Percentiles rank a stretch among this genome's conserved stretches.
phyloP scores from a whole-genome alignment of 2,888 invertebrate species.

The Eupithecia centaureata region DNA sequence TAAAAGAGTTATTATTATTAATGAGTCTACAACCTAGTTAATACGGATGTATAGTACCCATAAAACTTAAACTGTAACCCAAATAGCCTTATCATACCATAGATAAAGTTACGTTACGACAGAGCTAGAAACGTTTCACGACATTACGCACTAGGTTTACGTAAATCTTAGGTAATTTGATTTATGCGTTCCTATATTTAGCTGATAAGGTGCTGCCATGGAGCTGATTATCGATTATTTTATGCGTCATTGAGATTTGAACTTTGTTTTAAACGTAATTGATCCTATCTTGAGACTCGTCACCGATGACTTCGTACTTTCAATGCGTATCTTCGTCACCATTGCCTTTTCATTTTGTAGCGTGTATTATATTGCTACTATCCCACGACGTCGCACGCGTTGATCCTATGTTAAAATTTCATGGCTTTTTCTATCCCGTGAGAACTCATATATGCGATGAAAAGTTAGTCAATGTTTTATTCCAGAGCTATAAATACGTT shows the following conservation, averaged over 20 bases:
- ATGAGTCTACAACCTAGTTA: not conserved
- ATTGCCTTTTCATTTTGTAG: not conserved
- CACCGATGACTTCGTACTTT: not conserved
- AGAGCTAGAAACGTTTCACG: conserved; percentile 18
- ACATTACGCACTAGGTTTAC: conserved; percentile 32
- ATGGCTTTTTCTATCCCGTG: too few species aligned
- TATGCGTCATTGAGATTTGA: not conserved
- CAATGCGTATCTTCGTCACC: not conserved
- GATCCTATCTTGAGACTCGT: not conserved
- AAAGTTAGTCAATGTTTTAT: too few species aligned
- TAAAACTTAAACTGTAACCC: conserved; percentile 9
- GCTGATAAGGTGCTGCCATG: conserved; percentile 23
- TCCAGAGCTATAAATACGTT: too few species aligned
- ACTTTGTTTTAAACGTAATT: not conserved
- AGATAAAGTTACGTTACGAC: conserved; percentile 15
- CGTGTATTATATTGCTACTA: too few species aligned
- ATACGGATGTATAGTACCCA: not conserved
- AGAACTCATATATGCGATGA: too few species aligned
- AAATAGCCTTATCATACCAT: conserved; percentile 18
- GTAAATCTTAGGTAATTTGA: conserved; percentile 31
- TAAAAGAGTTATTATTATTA: not conserved
- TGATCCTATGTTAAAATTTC: too few species aligned
- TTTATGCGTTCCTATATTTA: conserved; percentile 18
- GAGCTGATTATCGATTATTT: conserved; percentile 20
- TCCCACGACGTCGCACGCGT: too few species aligned